These are phyloP conservation scores for Eretmochelys imbricata DNA, from an alignment of 2,113 vertebrate genomes.

Conservation along the genomic window DNA sequence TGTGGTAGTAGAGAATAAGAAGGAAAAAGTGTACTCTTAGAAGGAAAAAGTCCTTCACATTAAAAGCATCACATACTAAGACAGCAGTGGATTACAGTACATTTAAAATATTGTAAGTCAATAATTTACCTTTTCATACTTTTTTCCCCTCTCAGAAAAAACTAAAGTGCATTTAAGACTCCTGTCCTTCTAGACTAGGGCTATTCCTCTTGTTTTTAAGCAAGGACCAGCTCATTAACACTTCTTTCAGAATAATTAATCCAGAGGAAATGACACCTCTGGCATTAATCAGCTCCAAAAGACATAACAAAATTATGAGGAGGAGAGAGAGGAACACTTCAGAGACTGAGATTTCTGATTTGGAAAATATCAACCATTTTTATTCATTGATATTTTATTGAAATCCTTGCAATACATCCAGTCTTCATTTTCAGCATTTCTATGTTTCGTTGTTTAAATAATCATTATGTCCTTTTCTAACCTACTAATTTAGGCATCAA, in stretches of 20 bases:
- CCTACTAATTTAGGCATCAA: neutral
- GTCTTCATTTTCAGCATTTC: too few relatives aligned
- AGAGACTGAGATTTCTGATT: neutral
- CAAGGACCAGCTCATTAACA: neutral
- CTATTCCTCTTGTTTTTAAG: neutral
- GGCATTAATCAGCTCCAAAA: neutral
- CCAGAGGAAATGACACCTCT: neutral
- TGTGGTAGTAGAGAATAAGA: too few relatives aligned
- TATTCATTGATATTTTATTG: too few relatives aligned
- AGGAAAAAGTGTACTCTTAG: neutral
- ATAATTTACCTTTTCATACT: neutral
- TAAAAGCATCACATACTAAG: neutral
- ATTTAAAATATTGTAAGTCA: neutral
- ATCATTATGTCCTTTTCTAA: neutral
- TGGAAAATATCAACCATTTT: neutral
- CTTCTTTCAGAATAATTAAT: neutral
- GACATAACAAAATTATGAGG: neutral
- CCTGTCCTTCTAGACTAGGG: neutral
- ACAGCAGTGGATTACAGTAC: neutral
- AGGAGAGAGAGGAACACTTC: neutral
- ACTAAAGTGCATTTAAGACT: neutral
- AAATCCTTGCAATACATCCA: too few relatives aligned
- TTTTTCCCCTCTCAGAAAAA: neutral
- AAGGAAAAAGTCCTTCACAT: neutral
- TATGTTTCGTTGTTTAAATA: too few relatives aligned